These are phyloP conservation scores for Procapra przewalskii DNA, from an alignment of 2,113 vertebrate species.

Conservation along the genomic window DNA sequence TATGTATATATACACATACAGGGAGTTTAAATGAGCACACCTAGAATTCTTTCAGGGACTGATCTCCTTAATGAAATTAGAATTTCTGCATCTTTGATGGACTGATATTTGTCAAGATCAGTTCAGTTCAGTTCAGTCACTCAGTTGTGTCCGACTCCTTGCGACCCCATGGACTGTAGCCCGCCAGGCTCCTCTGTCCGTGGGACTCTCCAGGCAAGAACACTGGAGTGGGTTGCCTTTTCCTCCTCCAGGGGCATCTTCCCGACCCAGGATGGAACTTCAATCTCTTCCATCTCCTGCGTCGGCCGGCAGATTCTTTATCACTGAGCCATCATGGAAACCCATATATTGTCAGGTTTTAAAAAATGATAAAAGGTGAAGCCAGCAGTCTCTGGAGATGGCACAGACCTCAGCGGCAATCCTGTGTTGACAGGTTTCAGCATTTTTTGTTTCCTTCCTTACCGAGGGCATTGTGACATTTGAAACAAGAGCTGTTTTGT, in stretches of 20 bases:
- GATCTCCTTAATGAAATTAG: too few relatives aligned
- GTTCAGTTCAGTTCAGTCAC: background rate
- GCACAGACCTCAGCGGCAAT: rapidly evolving
- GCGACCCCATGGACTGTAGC: rapidly evolving
- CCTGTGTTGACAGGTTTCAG: rapidly evolving
- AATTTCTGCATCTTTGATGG: too few relatives aligned
- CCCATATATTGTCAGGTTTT: background rate
- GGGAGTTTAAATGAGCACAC: background rate
- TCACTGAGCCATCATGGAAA: background rate
- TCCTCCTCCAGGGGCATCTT: background rate
- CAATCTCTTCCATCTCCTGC: background rate
- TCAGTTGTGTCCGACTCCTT: rapidly evolving
- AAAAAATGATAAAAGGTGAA: background rate
- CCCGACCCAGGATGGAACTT: background rate
- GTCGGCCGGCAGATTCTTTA: rapidly evolving
- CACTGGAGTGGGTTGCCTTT: background rate
- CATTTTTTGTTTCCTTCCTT: too few relatives aligned
- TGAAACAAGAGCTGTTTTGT: background rate
- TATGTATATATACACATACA: too few relatives aligned
- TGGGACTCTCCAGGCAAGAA: background rate
- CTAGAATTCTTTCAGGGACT: background rate
- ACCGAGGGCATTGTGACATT: rapidly evolving
- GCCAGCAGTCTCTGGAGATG: background rate
- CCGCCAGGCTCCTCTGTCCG: background rate
- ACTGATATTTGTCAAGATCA: rapidly evolving